Evolutionary conservation across 2,797 vertebrate species (phyloP).

Genomic region (Pseudomugil gertrudae): DNA sequence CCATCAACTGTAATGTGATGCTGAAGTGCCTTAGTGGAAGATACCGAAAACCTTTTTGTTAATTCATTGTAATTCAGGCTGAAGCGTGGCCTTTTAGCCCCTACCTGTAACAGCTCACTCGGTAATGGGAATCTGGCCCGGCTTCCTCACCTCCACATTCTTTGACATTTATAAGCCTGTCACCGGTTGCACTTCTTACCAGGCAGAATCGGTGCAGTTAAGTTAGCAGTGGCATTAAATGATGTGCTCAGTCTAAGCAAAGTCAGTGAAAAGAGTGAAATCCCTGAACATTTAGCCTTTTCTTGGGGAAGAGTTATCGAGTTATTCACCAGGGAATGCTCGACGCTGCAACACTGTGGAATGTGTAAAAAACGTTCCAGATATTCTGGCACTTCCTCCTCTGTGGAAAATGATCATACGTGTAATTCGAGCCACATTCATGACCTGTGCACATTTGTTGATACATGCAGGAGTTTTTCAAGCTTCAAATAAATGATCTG

Average conservation of each 20-base stretch:
- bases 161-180: conserved; percentile 29
- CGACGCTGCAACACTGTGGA: no score
- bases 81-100: conserved; percentile 5
- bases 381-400: no score
- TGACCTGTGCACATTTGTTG: no score
- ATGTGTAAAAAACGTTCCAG: no score
- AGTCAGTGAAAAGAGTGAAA: not conserved
- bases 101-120: conserved; percentile 5
- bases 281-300: not conserved
- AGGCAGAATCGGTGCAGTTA: conserved; percentile 12
- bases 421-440: no score
- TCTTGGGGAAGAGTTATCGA: not conserved
- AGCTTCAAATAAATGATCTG: not conserved
- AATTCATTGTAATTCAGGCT: conserved; percentile 32
- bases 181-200: conserved; percentile 14
- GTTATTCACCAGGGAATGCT: no score
- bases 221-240: conserved; percentile 1
- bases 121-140: conserved; percentile 7
- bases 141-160: not conserved
- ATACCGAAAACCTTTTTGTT: conserved; percentile 8
- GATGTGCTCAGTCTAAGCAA: not conserved
- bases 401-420: no score
- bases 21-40: conserved; percentile 17
- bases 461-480: no score
- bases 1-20: not conserved